Base-by-base conservation (phyloP, 2,797 vertebrate genomes). In the Gobionotothen gibberifrons region DNA sequence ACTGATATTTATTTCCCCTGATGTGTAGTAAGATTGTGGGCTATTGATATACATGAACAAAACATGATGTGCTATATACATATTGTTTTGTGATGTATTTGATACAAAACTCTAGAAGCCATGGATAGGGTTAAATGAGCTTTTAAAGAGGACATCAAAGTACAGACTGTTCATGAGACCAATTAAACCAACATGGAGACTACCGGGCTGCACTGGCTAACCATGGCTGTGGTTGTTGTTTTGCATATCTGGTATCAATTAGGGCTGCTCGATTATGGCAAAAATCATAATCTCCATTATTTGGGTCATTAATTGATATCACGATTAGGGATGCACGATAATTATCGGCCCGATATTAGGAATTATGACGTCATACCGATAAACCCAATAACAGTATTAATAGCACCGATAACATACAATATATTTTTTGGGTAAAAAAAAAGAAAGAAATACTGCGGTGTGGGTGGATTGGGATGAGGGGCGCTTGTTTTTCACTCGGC, bases 31-130 rank as follows among this genome's bases (percentile, higher is more conserved):
- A 63, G 42, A 42, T 63, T 40, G 48, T 1, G 16, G 17, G 49
- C 46, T 58, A 63, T 78, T 78, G 65, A 82, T 75, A 43, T 74
- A 76, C 67, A 79, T 75, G 61, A 86, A 65, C 75, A 51, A 49
- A 43, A 32, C 59, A 75, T 76, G 62, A 65, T 62, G 78, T 57
- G 12, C 57, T 43, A 5, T 73, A 69, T 79, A 56, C 44, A 66
- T 68, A 61, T 81, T 79, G 81, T 69, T 48, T 46, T 72, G 48
- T 46, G 55, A 69, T 75, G 32, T 73, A 62, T 79, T 63, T 69
- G 72, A 83, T 69, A 14, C 53, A 55, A 39, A 78, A 46, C 10
- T 72, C 17, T 9, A 56, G 58, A 26, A 63, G 13, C 40, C 69
- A 51, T 4, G 3, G 9, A 65, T 19, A n/a, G 32, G 49, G 9